A percentile compares a stretch with the other conserved stretches of the same genome.
phyloP scores from a whole-genome alignment of 2,797 vertebrate species.

The Loriculus beryllinus region DNA sequence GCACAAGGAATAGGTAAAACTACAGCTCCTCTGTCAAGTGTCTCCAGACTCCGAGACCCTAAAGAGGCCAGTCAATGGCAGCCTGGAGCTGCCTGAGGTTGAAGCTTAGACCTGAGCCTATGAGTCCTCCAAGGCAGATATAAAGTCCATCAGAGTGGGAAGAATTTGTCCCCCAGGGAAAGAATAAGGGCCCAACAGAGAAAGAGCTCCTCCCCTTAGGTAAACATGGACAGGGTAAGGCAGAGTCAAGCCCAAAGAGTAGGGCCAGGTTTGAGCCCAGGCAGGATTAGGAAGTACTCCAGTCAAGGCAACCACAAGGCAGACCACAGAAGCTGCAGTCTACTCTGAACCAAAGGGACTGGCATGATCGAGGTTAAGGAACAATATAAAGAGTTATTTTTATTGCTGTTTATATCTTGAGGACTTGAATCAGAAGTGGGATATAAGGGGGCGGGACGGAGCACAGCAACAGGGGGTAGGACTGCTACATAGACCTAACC shows the following conservation, averaged over 20 bases:
- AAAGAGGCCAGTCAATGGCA: not conserved
- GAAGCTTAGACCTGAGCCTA: not conserved
- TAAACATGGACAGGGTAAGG: not conserved
- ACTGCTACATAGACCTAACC: not conserved
- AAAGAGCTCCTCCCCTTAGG: not conserved
- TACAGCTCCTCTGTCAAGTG: not conserved
- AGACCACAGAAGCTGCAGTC: not conserved
- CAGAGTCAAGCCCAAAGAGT: not conserved
- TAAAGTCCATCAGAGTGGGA: not conserved
- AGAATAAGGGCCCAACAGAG: not conserved
- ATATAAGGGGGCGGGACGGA: not conserved
- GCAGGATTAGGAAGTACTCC: not conserved
- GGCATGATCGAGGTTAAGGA: not conserved
- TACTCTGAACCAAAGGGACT: not conserved
- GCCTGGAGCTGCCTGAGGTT: accelerated
- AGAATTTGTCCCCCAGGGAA: not conserved
- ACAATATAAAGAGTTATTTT: not conserved
- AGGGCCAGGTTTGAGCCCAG: not conserved
- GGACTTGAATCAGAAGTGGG: not conserved
- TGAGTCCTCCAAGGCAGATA: not conserved
- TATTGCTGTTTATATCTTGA: not conserved
- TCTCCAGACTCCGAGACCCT: not conserved
- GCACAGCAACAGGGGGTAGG: not conserved
- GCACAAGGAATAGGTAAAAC: not conserved
- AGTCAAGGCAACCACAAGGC: not conserved